Evolutionary conservation across 1,140 invertebrate genomes (phyloP), one percentile per base, ranked within the genome.

Genomic region (Cydia amplana): DNA sequence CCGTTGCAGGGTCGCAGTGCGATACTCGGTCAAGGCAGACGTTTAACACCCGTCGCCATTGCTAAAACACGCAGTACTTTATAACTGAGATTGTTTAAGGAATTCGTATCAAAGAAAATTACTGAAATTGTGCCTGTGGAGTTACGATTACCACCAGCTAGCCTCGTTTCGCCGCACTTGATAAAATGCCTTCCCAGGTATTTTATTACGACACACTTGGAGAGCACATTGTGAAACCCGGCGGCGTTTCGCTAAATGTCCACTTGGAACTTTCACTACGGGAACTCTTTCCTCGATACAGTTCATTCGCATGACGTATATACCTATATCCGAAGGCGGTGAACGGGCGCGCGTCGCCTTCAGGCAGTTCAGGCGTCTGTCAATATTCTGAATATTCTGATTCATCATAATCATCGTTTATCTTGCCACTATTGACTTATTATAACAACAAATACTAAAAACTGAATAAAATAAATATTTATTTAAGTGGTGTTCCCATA

Each of bases 171-270:
- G 74, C 65, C 20, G 78, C 63, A 78, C 76, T 80, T 77, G 74
- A 79, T 80, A 78, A 83, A 81, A 79, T 80, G 63, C 77, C 80
- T 80, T 82, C 79, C 80, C 82, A 73, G 77, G 79, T 79, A 80
- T 82, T 83, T 79, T 74, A 80, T 83, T 82, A 79, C 77, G 79
- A 82, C 80, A 83, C 77, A 49, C 46, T 74, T 76, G 73, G 76
- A 75, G 75, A 81, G 55, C 75, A 79, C 72, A 83, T 81, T 81
- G 64, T 77, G 80, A 83, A 81, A 80, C 73, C 76, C 60, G n/a
- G n/a, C 28, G 76, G 80, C 74, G 65, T 77, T 78, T 78, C 77
- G 43, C 75, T 75, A 81, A 81, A 83, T 81, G 75, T 82, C 75
- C 73, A 76, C 73, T 75, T 63, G 36, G 55, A 74, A 79, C 82